Percentiles rank a stretch among this genome's conserved stretches.
Evolutionary conservation across 2,113 vertebrate genomes (phyloP).

Genomic region (Xenopus tropicalis): DNA sequence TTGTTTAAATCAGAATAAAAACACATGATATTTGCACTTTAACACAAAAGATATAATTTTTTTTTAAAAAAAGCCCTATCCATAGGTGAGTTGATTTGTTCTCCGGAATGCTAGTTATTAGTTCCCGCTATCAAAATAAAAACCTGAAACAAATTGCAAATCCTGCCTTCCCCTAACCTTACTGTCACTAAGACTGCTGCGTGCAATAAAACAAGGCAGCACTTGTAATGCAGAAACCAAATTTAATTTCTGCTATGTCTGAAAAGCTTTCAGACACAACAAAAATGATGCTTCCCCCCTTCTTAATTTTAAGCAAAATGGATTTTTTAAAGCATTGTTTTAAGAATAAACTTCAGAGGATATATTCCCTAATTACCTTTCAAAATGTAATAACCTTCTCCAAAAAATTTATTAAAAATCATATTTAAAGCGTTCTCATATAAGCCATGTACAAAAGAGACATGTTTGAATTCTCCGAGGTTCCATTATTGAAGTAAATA

Average conservation of each 20-base stretch:
- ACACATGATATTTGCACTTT: no score
- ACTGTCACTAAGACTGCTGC: neutral
- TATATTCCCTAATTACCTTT: conserved; percentile 70
- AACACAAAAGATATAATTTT: no score
- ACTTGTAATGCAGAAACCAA: neutral
- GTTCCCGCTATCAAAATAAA: no score
- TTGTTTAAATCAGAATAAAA: no score
- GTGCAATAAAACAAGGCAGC: neutral
- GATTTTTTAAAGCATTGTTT: conserved; percentile 59
- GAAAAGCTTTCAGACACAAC: conserved; percentile 10
- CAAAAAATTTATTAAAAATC: conserved; percentile 88
- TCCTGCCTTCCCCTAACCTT: conserved; percentile 16
- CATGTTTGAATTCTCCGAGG: conserved; percentile 70
- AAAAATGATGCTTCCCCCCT: conserved; percentile 55
- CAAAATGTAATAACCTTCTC: conserved; percentile 76
- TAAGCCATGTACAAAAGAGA: conserved; percentile 72
- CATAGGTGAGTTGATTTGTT: no score
- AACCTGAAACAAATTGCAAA: neutral
- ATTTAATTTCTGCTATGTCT: conserved; percentile 9
- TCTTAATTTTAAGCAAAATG: conserved; percentile 67
- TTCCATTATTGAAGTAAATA: conserved; percentile 84
- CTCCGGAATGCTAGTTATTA: no score
- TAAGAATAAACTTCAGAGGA: conserved; percentile 73
- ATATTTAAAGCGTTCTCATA: conserved; percentile 76
- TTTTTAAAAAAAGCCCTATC: neutral